These are phyloP conservation scores for Sylvilagus bachmani DNA, from an alignment of 2,113 vertebrate genomes.

Conservation along the genomic window DNA sequence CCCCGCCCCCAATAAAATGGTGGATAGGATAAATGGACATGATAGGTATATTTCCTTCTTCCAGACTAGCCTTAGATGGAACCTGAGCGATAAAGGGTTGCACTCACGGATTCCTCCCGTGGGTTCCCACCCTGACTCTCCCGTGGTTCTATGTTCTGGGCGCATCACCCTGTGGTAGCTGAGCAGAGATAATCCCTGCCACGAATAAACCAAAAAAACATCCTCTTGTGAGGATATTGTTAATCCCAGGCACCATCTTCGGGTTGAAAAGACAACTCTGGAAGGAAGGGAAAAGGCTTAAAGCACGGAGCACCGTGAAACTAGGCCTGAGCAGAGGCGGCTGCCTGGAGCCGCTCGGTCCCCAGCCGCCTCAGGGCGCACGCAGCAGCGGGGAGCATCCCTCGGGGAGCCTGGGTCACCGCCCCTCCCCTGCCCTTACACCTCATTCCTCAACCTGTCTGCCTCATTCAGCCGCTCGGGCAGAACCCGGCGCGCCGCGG, in stretches of 20 bases:
- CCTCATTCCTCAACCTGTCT: neutral
- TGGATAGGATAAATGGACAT: neutral
- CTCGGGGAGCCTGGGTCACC: neutral
- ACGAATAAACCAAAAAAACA: neutral
- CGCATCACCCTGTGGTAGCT: neutral
- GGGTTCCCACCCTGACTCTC: neutral
- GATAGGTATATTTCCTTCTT: conserved; percentile 8
- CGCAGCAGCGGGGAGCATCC: neutral
- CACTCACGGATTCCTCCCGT: neutral
- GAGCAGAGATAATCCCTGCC: neutral
- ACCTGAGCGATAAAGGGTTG: neutral
- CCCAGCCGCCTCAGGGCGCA: neutral
- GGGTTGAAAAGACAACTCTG: neutral
- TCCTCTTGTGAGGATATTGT: neutral
- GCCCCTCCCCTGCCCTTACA: neutral
- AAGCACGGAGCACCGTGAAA: neutral
- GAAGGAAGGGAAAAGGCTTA: neutral
- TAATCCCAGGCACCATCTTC: conserved; percentile 7
- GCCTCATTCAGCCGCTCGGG: neutral
- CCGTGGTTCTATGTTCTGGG: neutral
- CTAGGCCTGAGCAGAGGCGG: conserved; percentile 9
- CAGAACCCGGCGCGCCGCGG: neutral
- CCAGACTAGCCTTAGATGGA: neutral
- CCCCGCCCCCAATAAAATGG: neutral
- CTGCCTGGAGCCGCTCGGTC: too few relatives aligned